Evolutionary conservation across 2,888 invertebrate species (phyloP).

Genomic region (Candidula unifasciata): DNA sequence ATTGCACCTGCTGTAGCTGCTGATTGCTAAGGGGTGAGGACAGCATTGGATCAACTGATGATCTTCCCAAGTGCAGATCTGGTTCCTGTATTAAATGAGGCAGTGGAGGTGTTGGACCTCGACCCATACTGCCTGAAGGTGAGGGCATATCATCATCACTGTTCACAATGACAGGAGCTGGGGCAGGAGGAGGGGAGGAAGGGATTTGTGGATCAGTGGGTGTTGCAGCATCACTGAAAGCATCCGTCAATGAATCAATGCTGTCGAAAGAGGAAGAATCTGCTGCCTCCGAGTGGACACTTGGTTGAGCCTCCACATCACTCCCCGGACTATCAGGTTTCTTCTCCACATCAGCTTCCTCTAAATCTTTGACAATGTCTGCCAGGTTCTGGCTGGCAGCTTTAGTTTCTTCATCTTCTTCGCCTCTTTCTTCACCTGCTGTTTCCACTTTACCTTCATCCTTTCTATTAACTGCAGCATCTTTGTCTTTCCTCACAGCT

Average conservation of each 20-base stretch:
- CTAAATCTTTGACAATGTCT: slow-evolving; percentile 53
- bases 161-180: slow-evolving; percentile 50
- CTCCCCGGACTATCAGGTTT: slow-evolving; percentile 64
- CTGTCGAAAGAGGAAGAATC: slow-evolving; percentile 56
- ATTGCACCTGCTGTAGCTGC: slow-evolving; percentile 55
- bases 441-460: slow-evolving; percentile 36
- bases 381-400: slow-evolving; percentile 55
- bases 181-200: slow-evolving; percentile 52
- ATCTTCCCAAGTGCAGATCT: slow-evolving; percentile 54
- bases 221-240: slow-evolving; percentile 35
- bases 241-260: slow-evolving; percentile 56
- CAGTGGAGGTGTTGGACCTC: slow-evolving; percentile 36
- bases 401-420: slow-evolving; percentile 54
- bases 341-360: slow-evolving; percentile 50
- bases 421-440: slow-evolving; percentile 36
- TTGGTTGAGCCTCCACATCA: slow-evolving; percentile 30
- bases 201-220: slow-evolving; percentile 45
- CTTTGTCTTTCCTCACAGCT: slow-evolving; percentile 16
- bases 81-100: slow-evolving; percentile 39
- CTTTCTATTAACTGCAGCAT: slow-evolving; percentile 3
- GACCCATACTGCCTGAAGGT: slow-evolving; percentile 40
- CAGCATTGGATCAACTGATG: slow-evolving; percentile 60
- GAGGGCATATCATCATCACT: slow-evolving; percentile 51
- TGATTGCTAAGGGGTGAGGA: slow-evolving; percentile 54
- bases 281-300: slow-evolving; percentile 44